Conservation (phyloP, 2,113 vertebrate species). For the Agapornis roseicollis region DNA sequence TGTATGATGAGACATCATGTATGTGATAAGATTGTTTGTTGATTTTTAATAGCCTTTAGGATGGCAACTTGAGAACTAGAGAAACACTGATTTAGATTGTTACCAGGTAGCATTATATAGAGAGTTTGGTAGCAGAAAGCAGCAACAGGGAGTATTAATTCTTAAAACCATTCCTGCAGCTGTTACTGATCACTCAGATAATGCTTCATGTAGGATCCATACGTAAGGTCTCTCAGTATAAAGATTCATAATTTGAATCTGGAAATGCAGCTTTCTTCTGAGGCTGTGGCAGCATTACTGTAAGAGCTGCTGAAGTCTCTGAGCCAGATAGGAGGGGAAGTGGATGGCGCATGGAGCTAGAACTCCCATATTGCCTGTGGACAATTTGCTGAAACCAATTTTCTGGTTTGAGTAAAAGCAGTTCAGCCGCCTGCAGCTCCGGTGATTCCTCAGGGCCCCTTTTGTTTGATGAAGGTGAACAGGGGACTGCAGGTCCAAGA, state of each 20-base stretch:
- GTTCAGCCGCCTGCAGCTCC: neutral
- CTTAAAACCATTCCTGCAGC: neutral
- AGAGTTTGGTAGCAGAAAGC: neutral
- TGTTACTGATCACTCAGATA: neutral
- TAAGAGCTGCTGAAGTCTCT: neutral
- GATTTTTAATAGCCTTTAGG: neutral
- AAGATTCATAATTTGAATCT: neutral
- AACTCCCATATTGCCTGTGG: neutral
- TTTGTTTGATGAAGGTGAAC: neutral
- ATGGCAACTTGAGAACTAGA: neutral
- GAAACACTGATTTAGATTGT: neutral
- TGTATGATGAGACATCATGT: neutral
- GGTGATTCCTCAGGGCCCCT: neutral
- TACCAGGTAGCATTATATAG: neutral
- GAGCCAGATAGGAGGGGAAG: neutral
- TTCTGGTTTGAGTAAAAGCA: neutral
- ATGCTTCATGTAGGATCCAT: neutral
- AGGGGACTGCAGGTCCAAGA: neutral
- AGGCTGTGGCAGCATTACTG: fast-evolving
- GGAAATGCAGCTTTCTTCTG: neutral
- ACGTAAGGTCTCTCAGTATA: neutral
- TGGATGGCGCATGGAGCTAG: neutral
- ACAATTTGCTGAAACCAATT: neutral
- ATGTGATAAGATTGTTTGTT: neutral
- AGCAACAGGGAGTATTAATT: neutral